Evolutionary conservation across 2,113 vertebrate species (phyloP).

Genomic region (Scatophagus argus): DNA sequence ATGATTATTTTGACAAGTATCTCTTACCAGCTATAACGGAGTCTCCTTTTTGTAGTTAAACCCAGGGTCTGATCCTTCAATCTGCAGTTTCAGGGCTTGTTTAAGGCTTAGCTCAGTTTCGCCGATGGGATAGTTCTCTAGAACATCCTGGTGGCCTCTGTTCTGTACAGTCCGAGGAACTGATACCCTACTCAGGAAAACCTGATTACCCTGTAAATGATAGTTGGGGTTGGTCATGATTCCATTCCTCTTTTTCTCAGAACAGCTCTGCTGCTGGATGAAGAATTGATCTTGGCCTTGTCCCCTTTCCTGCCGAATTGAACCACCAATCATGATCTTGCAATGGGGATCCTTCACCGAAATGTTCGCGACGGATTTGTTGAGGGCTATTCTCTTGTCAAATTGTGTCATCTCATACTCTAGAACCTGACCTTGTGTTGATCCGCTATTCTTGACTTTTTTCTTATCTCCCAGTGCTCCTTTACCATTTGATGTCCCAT

Average conservation of each 20-base stretch:
- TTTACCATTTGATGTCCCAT: constrained; percentile 86
- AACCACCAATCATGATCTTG: constrained; percentile 87
- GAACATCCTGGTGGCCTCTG: constrained; percentile 91
- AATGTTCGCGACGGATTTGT: constrained; percentile 86
- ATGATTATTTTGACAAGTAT: constrained; percentile 25
- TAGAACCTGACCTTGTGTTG: constrained; percentile 90
- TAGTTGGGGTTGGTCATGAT: constrained; percentile 99
- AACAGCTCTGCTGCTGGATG: constrained; percentile 91
- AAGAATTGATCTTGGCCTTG: constrained; percentile 90
- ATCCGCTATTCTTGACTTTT: constrained; percentile 85
- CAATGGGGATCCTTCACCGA: constrained; percentile 88
- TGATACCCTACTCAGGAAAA: constrained; percentile 93
- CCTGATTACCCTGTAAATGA: constrained; percentile 96
- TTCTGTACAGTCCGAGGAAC: constrained; percentile 91
- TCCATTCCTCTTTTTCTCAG: constrained; percentile 96
- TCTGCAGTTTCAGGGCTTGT: constrained; percentile 98
- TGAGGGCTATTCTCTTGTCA: constrained; percentile 88
- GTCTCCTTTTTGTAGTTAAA: constrained; percentile 99
- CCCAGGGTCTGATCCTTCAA: constrained; percentile 93
- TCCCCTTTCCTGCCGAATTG: constrained; percentile 86
- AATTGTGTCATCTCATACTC: constrained; percentile 99
- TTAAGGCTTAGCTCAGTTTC: constrained; percentile 98
- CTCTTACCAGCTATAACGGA: constrained; percentile 92
- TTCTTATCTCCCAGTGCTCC: constrained; percentile 90
- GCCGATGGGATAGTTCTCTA: constrained; percentile 92